Percentiles rank a stretch among this genome's conserved stretches.
These are phyloP conservation scores for Zosterops borbonicus DNA, from an alignment of 2,113 vertebrate species.

Conservation along the genomic window DNA sequence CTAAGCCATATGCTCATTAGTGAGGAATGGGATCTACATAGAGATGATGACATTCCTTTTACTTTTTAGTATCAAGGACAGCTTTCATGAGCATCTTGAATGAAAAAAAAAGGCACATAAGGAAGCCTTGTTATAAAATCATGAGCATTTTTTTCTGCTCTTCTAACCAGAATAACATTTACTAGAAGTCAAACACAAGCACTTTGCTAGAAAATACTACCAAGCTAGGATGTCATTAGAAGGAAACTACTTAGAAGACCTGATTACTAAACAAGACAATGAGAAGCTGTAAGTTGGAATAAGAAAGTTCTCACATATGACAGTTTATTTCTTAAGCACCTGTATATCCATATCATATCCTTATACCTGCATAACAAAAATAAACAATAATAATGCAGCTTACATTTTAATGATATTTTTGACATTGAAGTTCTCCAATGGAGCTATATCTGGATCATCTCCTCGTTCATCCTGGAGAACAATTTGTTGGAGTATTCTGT, in stretches of 20 bases:
- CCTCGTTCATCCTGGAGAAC: constrained; percentile 94
- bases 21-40: neutral
- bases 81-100: neutral
- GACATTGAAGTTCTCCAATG: constrained; percentile 94
- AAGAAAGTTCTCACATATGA: neutral
- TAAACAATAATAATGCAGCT: constrained; percentile 58
- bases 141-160: neutral
- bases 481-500: constrained; percentile 95
- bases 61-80: neutral
- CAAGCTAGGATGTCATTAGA: neutral
- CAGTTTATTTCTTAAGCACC: neutral
- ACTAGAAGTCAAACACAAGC: neutral
- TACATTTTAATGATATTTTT: constrained; percentile 97
- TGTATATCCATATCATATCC: neutral
- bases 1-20: neutral
- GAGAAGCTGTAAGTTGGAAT: neutral
- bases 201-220: neutral
- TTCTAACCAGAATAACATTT: neutral
- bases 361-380: neutral
- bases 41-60: neutral
- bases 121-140: neutral
- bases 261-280: neutral
- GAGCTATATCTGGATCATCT: constrained; percentile 88
- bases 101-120: neutral
- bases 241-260: neutral